A percentile compares a stretch with the other conserved stretches of the same genome.
These are phyloP conservation scores for Panurus biarmicus DNA, from an alignment of 2,113 vertebrate species.

Conservation along the genomic window DNA sequence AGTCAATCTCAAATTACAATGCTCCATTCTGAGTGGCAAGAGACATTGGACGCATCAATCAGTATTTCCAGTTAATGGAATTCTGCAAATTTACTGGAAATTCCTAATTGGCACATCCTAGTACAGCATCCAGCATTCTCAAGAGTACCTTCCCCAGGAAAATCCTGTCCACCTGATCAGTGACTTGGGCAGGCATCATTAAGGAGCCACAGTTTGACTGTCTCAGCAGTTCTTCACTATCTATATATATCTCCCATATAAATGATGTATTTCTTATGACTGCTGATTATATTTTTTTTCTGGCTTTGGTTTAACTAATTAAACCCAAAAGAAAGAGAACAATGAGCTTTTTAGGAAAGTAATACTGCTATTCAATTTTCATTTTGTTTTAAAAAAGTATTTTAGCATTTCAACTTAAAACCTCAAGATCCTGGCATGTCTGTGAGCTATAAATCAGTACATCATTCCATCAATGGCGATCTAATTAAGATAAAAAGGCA, in stretches of 20 bases:
- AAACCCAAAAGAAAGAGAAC: background rate
- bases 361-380: background rate
- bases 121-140: background rate
- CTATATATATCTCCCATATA: background rate
- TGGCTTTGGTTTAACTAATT: background rate
- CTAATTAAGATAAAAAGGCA: constrained; percentile 63
- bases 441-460: constrained; percentile 34
- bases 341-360: background rate
- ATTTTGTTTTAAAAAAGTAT: background rate
- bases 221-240: background rate
- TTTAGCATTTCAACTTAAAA: constrained; percentile 1
- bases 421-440: background rate
- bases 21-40: background rate
- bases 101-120: background rate
- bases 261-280: background rate
- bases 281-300: background rate
- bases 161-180: background rate
- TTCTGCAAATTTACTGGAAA: background rate
- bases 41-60: background rate
- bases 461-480: constrained; percentile 27
- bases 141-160: background rate
- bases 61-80: background rate
- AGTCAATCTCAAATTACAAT: background rate
- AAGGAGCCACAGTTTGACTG: background rate
- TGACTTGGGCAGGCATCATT: background rate